These are phyloP conservation scores for Aphrophora alni DNA, from an alignment of 2,888 invertebrate genomes.

Conservation along the genomic window DNA sequence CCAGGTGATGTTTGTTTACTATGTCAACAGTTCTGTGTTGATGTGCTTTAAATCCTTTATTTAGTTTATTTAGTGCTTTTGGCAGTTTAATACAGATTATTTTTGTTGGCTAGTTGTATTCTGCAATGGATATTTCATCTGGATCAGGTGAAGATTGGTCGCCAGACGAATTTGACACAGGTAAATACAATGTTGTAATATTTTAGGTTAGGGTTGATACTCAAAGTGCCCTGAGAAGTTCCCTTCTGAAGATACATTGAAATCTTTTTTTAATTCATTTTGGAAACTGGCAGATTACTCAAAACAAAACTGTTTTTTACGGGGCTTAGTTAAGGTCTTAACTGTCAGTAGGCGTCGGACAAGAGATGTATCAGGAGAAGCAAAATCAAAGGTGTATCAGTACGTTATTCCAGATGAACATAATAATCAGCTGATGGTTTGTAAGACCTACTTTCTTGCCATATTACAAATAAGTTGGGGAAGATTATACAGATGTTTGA, in stretches of 20 bases:
- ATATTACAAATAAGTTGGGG: conserved; percentile 19
- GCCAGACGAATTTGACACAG: conserved; percentile 15
- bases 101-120: too few species aligned
- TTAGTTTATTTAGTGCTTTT: conserved; percentile 17
- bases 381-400: conserved; percentile 12
- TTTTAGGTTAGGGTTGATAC: conserved; percentile 24
- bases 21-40: conserved; percentile 34
- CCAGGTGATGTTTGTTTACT: conserved; percentile 34
- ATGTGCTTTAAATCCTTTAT: too few species aligned
- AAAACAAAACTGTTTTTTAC: neutral
- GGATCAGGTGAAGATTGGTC: conserved; percentile 30
- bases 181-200: conserved; percentile 26
- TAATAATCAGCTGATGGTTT: conserved; percentile 17
- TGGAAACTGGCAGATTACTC: neutral
- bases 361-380: conserved; percentile 21
- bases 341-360: conserved; percentile 12
- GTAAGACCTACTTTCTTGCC: conserved; percentile 8
- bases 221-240: conserved; percentile 14
- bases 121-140: too few species aligned
- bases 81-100: conserved; percentile 24
- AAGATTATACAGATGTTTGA: conserved; percentile 9
- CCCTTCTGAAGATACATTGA: too few species aligned
- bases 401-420: conserved; percentile 22
- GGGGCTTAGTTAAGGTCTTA: conserved; percentile 16
- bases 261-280: neutral